Evolutionary conservation across 2,888 invertebrate species (phyloP), one percentile per base, ranked within the genome.

Genomic region (Priocnemis perturbator): DNA sequence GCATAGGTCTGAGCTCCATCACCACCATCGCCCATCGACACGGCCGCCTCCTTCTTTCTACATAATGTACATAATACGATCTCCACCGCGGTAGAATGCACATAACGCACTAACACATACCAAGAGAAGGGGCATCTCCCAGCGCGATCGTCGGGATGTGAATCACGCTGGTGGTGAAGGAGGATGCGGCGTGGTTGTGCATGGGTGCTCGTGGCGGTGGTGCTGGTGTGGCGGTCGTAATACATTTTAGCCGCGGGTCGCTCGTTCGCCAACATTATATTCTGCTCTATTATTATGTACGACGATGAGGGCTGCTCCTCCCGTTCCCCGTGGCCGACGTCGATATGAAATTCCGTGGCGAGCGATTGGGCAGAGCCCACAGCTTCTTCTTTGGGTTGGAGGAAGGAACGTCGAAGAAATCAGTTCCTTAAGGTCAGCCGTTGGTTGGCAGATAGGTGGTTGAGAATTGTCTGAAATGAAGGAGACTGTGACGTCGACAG

Each of bases 211-310:
- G 3, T 20, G 21, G 53, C 21, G 55, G 67, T 60, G 52, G 58
- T 52, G 57, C 37, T 47, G 60, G 48, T 37, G 60, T 15, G 45
- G 47, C 58, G 61, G 50, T 48, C 60, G 73, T 74, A 77, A 79
- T 75, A 73, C 78, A 79, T 83, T 79, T 78, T 79, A 82, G 81
- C 81, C 76, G 78, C 71, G 73, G 75, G 73, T 75, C 71, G 74
- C 75, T 75, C 71, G 76, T 64, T 68, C 70, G 81, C 69, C 71
- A 67, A 73, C 74, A 74, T 74, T 79, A 72, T 72, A 73, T 73
- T 71, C 75, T 71, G 76, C 74, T 72, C 79, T 75, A 78, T 80
- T 78, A 80, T 81, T 80, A 81, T 73, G 71, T 72, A 69, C 74
- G 69, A 67, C 63, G 69, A 65, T 62, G 69, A 67, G 69, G 59